phyloP scores from a whole-genome alignment of 1,140 invertebrate species.

The Aethina tumida region DNA sequence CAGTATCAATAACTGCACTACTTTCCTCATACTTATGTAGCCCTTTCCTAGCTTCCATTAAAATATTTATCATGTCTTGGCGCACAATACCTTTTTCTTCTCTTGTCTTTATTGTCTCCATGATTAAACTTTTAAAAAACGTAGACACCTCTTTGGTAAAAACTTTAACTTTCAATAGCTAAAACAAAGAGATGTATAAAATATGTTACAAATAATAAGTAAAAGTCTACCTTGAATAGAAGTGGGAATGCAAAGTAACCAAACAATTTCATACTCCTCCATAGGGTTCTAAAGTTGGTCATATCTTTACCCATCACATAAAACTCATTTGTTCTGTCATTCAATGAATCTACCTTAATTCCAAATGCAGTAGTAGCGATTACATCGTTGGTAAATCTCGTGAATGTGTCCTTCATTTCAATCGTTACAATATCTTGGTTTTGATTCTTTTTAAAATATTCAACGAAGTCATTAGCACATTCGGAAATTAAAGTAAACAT shows the following conservation, averaged over 20 bases:
- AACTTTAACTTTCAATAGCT: conserved; percentile 1
- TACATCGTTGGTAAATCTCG: conserved; percentile 32
- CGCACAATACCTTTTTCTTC: conserved; percentile 31
- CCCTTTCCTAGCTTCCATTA: conserved; percentile 36
- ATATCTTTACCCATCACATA: conserved; percentile 26
- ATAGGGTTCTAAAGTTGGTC: conserved; percentile 27
- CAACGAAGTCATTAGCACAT: conserved; percentile 22
- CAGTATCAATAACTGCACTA: conserved; percentile 36
- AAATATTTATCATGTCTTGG: conserved; percentile 36
- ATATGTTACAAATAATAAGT: too few relatives aligned
- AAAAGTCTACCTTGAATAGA: conserved; percentile 9
- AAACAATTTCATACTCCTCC: conserved; percentile 8
- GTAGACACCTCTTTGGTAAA: neutral
- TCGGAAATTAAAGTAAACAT: conserved; percentile 31
- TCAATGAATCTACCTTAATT: conserved; percentile 30
- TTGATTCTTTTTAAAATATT: conserved; percentile 24
- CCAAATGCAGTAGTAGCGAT: conserved; percentile 36
- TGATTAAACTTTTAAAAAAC: conserved; percentile 26
- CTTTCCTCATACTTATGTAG: conserved; percentile 14
- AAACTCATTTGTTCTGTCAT: conserved; percentile 31
- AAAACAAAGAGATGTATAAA: conserved; percentile 5
- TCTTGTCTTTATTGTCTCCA: conserved; percentile 29
- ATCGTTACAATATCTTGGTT: conserved; percentile 10
- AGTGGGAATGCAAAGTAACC: conserved; percentile 4
- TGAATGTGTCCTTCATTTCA: conserved; percentile 10